These are phyloP conservation scores for Edolisoma coerulescens DNA, from an alignment of 2,113 vertebrate species.

Conservation along the genomic window DNA sequence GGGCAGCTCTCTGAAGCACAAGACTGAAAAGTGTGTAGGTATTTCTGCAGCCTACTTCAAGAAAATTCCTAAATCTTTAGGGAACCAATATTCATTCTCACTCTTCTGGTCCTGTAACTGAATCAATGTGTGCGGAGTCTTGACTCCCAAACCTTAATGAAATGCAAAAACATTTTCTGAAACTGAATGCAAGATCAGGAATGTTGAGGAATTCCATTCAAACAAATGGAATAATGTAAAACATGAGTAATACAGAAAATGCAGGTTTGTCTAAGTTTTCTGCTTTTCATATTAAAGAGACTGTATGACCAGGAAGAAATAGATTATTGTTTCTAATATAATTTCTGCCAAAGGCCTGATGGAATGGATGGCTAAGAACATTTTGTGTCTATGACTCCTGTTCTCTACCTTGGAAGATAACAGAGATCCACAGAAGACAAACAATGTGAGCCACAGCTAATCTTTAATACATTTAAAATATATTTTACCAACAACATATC, in stretches of 20 bases:
- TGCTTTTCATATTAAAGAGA: not conserved
- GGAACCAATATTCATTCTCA: not conserved
- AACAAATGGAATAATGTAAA: not conserved
- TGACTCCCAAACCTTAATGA: not conserved
- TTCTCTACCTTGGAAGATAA: not conserved
- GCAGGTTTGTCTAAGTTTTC: not conserved
- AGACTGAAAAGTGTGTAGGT: not conserved
- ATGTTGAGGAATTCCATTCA: not conserved
- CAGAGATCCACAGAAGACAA: not conserved
- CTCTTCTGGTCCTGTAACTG: not conserved
- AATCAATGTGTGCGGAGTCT: not conserved
- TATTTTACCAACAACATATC: not conserved
- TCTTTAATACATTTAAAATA: not conserved
- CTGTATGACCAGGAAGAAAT: not conserved
- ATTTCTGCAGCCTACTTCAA: not conserved
- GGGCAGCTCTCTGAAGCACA: not conserved
- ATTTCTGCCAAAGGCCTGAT: not conserved
- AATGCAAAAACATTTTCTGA: not conserved
- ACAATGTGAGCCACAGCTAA: not conserved
- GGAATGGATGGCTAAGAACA: not conserved
- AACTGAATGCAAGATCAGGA: not conserved
- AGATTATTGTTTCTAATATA: not conserved
- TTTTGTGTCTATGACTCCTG: not conserved
- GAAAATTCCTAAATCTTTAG: not conserved
- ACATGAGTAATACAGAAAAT: not conserved